Evolutionary conservation across 23 tunicate species (phyloP).

Genomic region (Trididemnum miniatum): DNA sequence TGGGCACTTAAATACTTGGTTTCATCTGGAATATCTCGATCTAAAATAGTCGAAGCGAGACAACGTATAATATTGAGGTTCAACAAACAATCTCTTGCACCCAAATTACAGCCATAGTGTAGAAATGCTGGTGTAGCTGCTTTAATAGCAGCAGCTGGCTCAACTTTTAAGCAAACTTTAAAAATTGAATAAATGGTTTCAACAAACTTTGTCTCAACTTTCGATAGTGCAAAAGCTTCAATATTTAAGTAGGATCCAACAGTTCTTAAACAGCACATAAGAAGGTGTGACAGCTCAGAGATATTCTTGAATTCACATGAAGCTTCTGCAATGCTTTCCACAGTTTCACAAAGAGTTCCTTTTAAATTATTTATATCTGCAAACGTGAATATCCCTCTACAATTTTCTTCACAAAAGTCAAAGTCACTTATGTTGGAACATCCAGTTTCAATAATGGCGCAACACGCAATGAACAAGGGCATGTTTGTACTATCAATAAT

Average conservation of each 20-base stretch:
- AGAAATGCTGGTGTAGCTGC: slow-evolving; percentile 50
- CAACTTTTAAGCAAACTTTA: not conserved
- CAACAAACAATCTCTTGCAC: not conserved
- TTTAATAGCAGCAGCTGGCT: slow-evolving; percentile 30
- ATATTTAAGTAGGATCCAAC: slow-evolving; percentile 68
- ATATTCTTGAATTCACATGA: not conserved
- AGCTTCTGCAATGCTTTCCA: slow-evolving; percentile 14
- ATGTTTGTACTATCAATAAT: not conserved
- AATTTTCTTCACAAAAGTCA: slow-evolving; percentile 45
- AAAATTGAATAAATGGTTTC: not conserved
- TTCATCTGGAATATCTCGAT: slow-evolving; percentile 1
- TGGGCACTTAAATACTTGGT: slow-evolving; percentile 9
- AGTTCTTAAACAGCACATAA: slow-evolving; percentile 34
- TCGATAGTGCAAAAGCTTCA: slow-evolving; percentile 34
- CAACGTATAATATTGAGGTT: not conserved
- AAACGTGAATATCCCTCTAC: slow-evolving; percentile 35
- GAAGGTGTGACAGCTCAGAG: not conserved
- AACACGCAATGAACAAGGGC: slow-evolving; percentile 30
- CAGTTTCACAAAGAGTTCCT: slow-evolving; percentile 37
- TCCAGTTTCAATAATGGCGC: slow-evolving; percentile 32
- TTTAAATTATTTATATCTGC: slow-evolving; percentile 47
- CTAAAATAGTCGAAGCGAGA: not conserved
- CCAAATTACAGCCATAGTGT: slow-evolving; percentile 29
- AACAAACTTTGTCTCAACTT: slow-evolving; percentile 33
- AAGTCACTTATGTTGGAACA: slow-evolving; percentile 51